Percentiles rank a stretch among this genome's conserved stretches.
These are phyloP conservation scores for Ormia ochracea DNA, from an alignment of 2,888 invertebrate species.

Conservation along the genomic window DNA sequence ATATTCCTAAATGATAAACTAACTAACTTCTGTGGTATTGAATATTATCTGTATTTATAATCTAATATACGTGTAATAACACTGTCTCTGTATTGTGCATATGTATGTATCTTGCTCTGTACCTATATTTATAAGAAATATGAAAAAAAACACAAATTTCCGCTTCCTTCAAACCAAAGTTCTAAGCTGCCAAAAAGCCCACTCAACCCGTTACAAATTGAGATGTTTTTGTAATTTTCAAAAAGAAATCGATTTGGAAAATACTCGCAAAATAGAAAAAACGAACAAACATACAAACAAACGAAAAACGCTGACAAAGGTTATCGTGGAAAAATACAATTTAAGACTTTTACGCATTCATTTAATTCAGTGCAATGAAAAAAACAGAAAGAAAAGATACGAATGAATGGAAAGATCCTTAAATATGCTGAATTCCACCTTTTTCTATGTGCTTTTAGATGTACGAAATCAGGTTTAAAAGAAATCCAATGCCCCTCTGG, in stretches of 20 bases:
- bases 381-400: background rate
- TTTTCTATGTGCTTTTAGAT: constrained; percentile 75
- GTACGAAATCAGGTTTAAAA: constrained; percentile 96
- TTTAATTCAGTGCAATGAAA: background rate
- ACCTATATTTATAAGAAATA: constrained; percentile 32
- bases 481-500: constrained; percentile 97
- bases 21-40: constrained; percentile 30
- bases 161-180: constrained; percentile 65
- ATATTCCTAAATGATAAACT: constrained; percentile 26
- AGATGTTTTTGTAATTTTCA: constrained; percentile 45
- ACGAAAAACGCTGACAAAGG: constrained; percentile 29
- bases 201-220: constrained; percentile 57
- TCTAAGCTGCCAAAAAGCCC: constrained; percentile 62
- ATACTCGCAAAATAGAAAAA: background rate
- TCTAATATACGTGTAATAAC: constrained; percentile 30
- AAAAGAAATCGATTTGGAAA: background rate
- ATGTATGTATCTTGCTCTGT: constrained; percentile 16
- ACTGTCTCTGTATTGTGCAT: constrained; percentile 38
- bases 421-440: constrained; percentile 60
- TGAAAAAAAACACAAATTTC: constrained; percentile 44
- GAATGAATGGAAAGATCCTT: constrained; percentile 36
- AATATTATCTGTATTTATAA: constrained; percentile 23
- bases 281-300: no score
- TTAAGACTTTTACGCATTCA: constrained; percentile 23
- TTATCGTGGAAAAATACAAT: constrained; percentile 31